Conservation (phyloP, 2,113 vertebrate genomes). For the Haliaeetus leucogaster region DNA sequence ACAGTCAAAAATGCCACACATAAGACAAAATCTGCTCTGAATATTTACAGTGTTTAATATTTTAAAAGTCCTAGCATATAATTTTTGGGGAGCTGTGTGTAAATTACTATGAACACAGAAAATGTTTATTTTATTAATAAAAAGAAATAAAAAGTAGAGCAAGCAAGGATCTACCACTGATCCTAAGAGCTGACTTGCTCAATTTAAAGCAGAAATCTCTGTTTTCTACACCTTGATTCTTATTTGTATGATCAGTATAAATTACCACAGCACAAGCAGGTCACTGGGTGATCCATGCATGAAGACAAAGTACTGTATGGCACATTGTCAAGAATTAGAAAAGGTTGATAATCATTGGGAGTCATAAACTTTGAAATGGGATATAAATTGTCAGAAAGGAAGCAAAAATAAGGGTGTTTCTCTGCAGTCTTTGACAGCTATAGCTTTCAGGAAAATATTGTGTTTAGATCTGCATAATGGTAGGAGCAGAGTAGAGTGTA, state of each 20-base stretch:
- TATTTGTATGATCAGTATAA: background rate
- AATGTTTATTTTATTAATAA: constrained; percentile 5
- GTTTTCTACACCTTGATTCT: background rate
- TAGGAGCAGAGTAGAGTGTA: background rate
- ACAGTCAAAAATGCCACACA: background rate
- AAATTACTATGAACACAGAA: background rate
- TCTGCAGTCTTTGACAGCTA: background rate
- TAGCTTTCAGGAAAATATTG: background rate
- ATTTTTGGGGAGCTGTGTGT: background rate
- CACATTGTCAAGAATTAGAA: constrained; percentile 1
- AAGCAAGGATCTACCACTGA: background rate
- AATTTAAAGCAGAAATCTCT: background rate
- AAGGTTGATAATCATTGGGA: constrained; percentile 1
- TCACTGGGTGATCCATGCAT: background rate
- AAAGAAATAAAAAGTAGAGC: background rate
- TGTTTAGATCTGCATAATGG: background rate
- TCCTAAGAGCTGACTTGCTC: background rate
- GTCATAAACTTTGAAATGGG: background rate
- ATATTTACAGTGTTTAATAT: background rate
- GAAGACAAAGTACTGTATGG: background rate
- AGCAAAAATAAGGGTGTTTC: background rate
- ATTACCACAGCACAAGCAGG: background rate
- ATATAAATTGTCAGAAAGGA: constrained; percentile 14
- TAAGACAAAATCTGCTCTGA: background rate
- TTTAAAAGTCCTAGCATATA: background rate